A percentile compares a stretch with the other conserved stretches of the same genome.
Conservation (phyloP, 2,113 vertebrate genomes). For the Sphaerodactylus townsendi region DNA sequence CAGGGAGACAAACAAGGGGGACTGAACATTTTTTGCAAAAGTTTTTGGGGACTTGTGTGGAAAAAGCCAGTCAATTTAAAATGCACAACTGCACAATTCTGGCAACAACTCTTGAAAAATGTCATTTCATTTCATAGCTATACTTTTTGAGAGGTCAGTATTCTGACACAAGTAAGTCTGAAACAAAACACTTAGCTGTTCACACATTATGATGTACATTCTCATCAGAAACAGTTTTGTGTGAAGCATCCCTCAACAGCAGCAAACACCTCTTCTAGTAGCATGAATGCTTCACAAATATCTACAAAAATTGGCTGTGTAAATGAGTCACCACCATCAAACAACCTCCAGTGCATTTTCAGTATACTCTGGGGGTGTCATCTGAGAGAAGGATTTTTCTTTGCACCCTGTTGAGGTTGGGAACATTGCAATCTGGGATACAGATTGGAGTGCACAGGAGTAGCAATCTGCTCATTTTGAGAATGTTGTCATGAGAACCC, state of each 20-base stretch:
- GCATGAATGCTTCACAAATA: background rate
- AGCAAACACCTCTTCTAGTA: background rate
- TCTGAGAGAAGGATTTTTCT: background rate
- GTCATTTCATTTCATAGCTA: background rate
- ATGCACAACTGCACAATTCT: background rate
- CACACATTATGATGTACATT: background rate
- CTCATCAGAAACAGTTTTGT: background rate
- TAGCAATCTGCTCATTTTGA: slow-evolving; percentile 7
- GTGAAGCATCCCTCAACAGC: background rate
- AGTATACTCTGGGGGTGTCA: background rate
- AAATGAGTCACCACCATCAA: background rate
- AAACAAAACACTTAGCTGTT: background rate
- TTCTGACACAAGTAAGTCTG: background rate
- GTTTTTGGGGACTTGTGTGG: too few species aligned
- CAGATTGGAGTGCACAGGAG: background rate
- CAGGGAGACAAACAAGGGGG: too few species aligned
- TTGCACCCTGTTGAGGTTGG: background rate
- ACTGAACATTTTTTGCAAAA: too few species aligned
- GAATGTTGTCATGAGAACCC: background rate
- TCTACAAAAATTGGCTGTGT: background rate
- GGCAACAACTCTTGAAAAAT: background rate
- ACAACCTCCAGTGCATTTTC: background rate
- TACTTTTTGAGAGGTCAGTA: background rate
- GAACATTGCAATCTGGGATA: slow-evolving; percentile 3
- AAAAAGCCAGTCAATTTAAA: background rate